These are phyloP conservation scores for Paramuricea clavata DNA, from an alignment of 92 coral and sea anemone genomes.

Conservation along the genomic window DNA sequence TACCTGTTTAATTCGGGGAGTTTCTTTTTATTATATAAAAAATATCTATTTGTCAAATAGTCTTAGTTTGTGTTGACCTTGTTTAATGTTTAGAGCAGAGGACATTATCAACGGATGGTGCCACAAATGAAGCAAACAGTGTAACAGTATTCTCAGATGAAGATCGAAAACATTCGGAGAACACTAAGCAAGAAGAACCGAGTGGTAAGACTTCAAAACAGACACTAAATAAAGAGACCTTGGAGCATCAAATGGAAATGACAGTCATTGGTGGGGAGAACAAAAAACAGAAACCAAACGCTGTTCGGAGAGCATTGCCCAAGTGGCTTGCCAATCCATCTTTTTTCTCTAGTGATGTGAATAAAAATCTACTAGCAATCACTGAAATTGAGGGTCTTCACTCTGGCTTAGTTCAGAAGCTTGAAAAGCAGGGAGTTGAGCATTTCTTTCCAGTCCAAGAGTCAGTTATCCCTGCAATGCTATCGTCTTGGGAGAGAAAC, in stretches of 20 bases:
- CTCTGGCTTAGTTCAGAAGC: constrained; percentile 57
- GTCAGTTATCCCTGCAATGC: constrained; percentile 79
- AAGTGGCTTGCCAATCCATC: constrained; percentile 92
- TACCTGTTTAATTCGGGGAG: no score
- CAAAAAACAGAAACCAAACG: constrained; percentile 59
- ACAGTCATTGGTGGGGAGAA: constrained; percentile 85
- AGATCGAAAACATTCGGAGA: not conserved
- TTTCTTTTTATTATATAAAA: no score
- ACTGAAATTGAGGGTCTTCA: constrained; percentile 71
- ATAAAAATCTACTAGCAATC: constrained; percentile 69
- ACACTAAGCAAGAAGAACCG: not conserved
- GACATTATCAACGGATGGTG: not conserved
- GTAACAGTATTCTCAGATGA: not conserved
- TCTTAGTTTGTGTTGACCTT: no score
- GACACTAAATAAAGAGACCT: not conserved
- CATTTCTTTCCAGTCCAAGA: constrained; percentile 90
- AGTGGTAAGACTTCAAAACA: constrained; percentile 7
- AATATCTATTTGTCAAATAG: no score
- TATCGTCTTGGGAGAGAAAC: constrained; percentile 68
- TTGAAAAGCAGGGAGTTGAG: constrained; percentile 68
- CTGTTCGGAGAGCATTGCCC: constrained; percentile 75
- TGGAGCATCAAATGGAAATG: constrained; percentile 57
- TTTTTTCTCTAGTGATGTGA: constrained; percentile 74
- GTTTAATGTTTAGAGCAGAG: no score
- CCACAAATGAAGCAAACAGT: not conserved